phyloP scores from a whole-genome alignment of 2,113 vertebrate species.

The Entosphenus tridentatus region DNA sequence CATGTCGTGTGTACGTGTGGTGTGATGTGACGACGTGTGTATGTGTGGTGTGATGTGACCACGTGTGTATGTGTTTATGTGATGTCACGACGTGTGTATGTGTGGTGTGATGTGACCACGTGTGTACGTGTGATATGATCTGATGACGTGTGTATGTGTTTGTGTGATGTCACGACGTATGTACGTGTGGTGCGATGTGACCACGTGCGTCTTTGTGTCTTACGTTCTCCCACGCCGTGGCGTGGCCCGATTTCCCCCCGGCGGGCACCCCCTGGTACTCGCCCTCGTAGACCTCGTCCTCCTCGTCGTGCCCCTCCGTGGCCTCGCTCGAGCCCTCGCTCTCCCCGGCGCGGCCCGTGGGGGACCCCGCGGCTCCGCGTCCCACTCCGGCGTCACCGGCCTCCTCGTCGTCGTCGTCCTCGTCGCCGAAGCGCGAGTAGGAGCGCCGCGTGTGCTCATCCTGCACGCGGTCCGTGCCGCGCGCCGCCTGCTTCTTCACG shows the following conservation, averaged over 20 bases:
- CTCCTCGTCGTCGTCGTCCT: conserved; percentile 33
- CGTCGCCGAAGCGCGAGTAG: conserved; percentile 53
- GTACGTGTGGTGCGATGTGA: too few relatives aligned
- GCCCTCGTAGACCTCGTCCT: conserved; percentile 83
- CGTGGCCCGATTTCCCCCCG: not conserved
- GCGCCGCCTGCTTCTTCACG: conserved; percentile 8
- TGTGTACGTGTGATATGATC: too few relatives aligned
- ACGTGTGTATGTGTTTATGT: too few relatives aligned
- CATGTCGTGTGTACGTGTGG: too few relatives aligned
- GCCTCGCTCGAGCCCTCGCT: conserved; percentile 74
- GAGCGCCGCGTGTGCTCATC: conserved; percentile 29
- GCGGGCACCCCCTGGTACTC: conserved; percentile 86
- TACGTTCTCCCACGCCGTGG: too few relatives aligned
- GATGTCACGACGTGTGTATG: too few relatives aligned
- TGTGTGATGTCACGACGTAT: too few relatives aligned
- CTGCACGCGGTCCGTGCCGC: conserved; percentile 16
- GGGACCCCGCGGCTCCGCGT: conserved; percentile 33
- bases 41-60: too few relatives aligned
- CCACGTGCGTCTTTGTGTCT: too few relatives aligned
- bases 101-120: too few relatives aligned
- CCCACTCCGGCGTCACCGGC: conserved; percentile 19
- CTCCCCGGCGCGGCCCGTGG: conserved; percentile 17
- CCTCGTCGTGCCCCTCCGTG: conserved; percentile 80
- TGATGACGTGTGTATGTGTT: too few relatives aligned
- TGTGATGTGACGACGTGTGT: too few relatives aligned